Conservation (phyloP, 2,113 vertebrate genomes). For the Toxotes jaculatrix region DNA sequence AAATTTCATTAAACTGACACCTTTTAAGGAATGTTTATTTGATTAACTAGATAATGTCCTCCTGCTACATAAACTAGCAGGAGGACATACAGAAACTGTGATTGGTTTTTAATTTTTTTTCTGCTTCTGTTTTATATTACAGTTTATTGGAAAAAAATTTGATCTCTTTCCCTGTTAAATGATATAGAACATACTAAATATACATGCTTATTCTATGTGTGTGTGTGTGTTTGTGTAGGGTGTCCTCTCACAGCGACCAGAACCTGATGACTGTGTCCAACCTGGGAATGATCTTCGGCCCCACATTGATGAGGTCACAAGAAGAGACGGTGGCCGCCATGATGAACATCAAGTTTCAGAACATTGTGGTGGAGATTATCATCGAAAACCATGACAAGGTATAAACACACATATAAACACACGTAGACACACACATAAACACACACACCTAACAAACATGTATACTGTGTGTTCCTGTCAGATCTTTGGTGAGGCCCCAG, state of each 20-base stretch:
- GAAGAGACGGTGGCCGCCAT: slow-evolving; percentile 98
- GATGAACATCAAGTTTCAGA: slow-evolving; percentile 99
- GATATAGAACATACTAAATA: not conserved
- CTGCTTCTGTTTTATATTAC: too few relatives aligned
- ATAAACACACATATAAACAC: not conserved
- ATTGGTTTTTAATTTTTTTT: too few relatives aligned
- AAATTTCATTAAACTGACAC: not conserved
- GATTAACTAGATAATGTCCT: too few relatives aligned
- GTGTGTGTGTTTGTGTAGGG: slow-evolving; percentile 80
- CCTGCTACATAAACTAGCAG: too few relatives aligned
- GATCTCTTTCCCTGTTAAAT: not conserved
- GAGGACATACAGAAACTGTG: too few relatives aligned
- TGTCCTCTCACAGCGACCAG: slow-evolving; percentile 94
- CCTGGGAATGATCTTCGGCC: slow-evolving; percentile 97
- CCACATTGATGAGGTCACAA: slow-evolving; percentile 96
- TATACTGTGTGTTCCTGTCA: slow-evolving; percentile 60
- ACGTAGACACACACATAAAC: not conserved
- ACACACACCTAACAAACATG: not conserved
- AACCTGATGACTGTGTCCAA: slow-evolving; percentile 99
- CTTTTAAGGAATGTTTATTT: too few relatives aligned
- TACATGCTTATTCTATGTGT: not conserved
- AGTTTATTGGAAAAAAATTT: too few relatives aligned
- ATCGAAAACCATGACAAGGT: slow-evolving; percentile 98
- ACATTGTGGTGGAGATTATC: slow-evolving; percentile 97
- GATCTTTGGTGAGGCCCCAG: slow-evolving; percentile 95